These are phyloP conservation scores for Eilema caniola DNA, from an alignment of 2,888 invertebrate species.

Conservation along the genomic window DNA sequence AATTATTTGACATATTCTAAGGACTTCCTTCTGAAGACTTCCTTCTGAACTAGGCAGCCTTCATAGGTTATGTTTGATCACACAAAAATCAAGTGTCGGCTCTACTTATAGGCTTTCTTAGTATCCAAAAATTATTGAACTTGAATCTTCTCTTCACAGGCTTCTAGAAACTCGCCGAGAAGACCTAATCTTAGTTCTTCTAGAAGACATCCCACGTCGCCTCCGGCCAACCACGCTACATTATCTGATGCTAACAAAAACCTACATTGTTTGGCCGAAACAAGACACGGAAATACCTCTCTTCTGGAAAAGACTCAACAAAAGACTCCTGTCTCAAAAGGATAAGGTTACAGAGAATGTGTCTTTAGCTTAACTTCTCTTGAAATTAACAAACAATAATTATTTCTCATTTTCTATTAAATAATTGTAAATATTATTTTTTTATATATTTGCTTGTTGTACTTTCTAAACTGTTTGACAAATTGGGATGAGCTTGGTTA, in stretches of 20 bases:
- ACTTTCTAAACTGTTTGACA: too few relatives aligned
- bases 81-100: too few relatives aligned
- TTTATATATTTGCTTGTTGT: too few relatives aligned
- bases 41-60: too few relatives aligned
- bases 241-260: slow-evolving; percentile 90
- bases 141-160: slow-evolving; percentile 64
- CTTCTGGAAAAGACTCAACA: slow-evolving; percentile 82
- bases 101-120: too few relatives aligned
- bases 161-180: slow-evolving; percentile 88
- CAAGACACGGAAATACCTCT: slow-evolving; percentile 60
- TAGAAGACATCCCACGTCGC: slow-evolving; percentile 88
- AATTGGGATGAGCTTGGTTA: too few relatives aligned
- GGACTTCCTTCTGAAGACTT: too few relatives aligned
- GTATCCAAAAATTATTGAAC: too few relatives aligned
- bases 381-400: not conserved
- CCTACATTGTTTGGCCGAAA: slow-evolving; percentile 90
- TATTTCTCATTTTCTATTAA: not conserved
- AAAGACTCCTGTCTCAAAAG: slow-evolving; percentile 67
- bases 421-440: too few relatives aligned
- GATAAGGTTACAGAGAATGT: slow-evolving; percentile 62
- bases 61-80: too few relatives aligned
- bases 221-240: slow-evolving; percentile 88
- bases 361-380: slow-evolving; percentile 63
- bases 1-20: too few relatives aligned
- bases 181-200: slow-evolving; percentile 88